Conservation (phyloP, 2,888 invertebrate genomes). For the Argyresthia albistria region DNA sequence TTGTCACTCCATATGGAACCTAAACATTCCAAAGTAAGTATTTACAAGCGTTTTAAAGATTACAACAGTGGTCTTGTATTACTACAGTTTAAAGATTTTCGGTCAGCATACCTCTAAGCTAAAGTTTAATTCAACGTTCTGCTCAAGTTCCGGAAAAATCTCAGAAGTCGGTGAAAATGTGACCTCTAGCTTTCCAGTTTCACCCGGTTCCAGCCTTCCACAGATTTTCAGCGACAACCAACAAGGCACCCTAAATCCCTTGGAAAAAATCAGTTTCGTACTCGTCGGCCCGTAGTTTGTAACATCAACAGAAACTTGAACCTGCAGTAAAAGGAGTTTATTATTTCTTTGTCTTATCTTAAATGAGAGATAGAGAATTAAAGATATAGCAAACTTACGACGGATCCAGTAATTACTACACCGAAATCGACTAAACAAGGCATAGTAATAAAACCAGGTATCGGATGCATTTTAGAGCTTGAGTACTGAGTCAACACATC, state of each 20-base stretch:
- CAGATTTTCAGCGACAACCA: slow-evolving; percentile 49
- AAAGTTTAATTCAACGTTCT: slow-evolving; percentile 47
- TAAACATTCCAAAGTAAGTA: slow-evolving; percentile 16
- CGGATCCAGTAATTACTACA: slow-evolving; percentile 61
- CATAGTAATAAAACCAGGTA: slow-evolving; percentile 59
- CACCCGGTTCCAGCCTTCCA: slow-evolving; percentile 56
- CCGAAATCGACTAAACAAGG: slow-evolving; percentile 73
- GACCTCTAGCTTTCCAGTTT: slow-evolving; percentile 59
- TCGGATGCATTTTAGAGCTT: slow-evolving; percentile 38
- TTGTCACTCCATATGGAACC: slow-evolving; percentile 72
- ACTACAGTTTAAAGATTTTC: not conserved
- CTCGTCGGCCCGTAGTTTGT: slow-evolving; percentile 71
- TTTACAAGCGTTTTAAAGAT: too few relatives aligned
- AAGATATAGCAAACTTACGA: slow-evolving; percentile 25
- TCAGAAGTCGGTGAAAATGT: slow-evolving; percentile 60
- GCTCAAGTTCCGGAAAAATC: slow-evolving; percentile 52
- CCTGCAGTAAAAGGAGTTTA: slow-evolving; percentile 22
- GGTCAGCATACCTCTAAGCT: slow-evolving; percentile 52
- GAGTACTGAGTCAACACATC: slow-evolving; percentile 38
- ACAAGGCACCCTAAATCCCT: slow-evolving; percentile 32
- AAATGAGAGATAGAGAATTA: not conserved
- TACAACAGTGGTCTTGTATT: not conserved
- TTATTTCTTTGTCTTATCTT: not conserved
- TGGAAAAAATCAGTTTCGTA: slow-evolving; percentile 48
- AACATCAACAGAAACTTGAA: slow-evolving; percentile 53